Evolutionary conservation across 2,888 invertebrate genomes (phyloP), one percentile per base, ranked within the genome.

Genomic region (Leptopterna dolabrata): DNA sequence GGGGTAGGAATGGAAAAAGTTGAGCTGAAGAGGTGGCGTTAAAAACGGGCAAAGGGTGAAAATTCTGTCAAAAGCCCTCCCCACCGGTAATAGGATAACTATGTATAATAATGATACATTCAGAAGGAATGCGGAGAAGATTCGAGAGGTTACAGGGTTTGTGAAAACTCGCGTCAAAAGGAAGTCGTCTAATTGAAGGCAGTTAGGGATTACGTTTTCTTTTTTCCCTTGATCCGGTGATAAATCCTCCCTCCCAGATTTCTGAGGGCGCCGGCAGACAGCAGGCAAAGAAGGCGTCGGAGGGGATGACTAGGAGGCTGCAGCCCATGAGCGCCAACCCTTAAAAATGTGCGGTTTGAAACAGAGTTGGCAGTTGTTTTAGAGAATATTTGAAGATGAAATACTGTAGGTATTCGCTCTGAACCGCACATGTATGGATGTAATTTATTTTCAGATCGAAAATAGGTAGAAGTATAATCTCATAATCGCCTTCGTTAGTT

Each of bases 101-200:
- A n/a, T n/a, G n/a, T n/a, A n/a, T n/a, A n/a, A n/a, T n/a, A n/a
- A 14, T 45, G 45, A 78, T 41, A 78, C 27, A 45, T 78, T 45
- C 24, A 63, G 63, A 19, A 63, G 63, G 19, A 63, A 63, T 63
- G 24, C 63, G 63, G 13, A 2, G n/a, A 51, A 41, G 36, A 41
- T 16, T n/a, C 11, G 78, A 13, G 11, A 19, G 27, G 45, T 45
- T 45, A 19, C 9, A 36, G 73, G 73, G 73, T 73, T 78, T 19
- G 24, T 78, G 27, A 78, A 78, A 78, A 43, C 43, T 19, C 13
- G 45, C 45, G 24, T 78, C 78, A 78, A 78, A 78, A 78, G 78
- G 27, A 45, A 24, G 45, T 27, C 78, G 19, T 41, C 78, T 78
- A 78, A 78, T 78, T 78, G 78, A 45, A 45, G 45, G 45, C 78